These are phyloP conservation scores for Tetropium fuscum DNA, from an alignment of 2,888 invertebrate species.

Conservation along the genomic window DNA sequence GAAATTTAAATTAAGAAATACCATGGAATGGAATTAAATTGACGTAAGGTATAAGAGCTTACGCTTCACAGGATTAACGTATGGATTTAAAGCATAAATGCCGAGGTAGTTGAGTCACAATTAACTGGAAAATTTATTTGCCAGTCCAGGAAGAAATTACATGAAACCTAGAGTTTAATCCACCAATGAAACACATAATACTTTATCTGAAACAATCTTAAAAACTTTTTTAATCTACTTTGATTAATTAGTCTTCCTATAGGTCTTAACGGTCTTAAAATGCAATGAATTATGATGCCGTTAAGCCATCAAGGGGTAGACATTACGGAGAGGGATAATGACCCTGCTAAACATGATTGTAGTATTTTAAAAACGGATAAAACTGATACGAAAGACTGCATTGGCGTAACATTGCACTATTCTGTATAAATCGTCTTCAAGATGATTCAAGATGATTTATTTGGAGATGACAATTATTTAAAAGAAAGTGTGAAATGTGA, in stretches of 20 bases:
- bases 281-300: constrained; percentile 48
- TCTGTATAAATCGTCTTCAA: too few species aligned
- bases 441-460: too few species aligned
- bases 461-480: too few species aligned
- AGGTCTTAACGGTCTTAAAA: constrained; percentile 40
- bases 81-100: too few species aligned
- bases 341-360: constrained; percentile 43
- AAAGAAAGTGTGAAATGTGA: too few species aligned
- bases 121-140: constrained; percentile 40
- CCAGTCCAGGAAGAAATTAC: too few species aligned
- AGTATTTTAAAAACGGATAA: constrained; percentile 27
- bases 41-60: too few species aligned
- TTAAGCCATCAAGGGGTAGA: constrained; percentile 8
- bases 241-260: constrained; percentile 52
- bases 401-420: too few species aligned
- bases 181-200: constrained; percentile 37
- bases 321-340: constrained; percentile 30
- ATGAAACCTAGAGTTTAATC: constrained; percentile 38
- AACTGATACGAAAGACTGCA: neutral
- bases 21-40: too few species aligned
- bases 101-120: constrained; percentile 13
- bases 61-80: too few species aligned
- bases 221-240: constrained; percentile 49
- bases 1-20: too few species aligned
- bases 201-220: constrained; percentile 38